A percentile compares a stretch with the other conserved stretches of the same genome.
Evolutionary conservation across 1,140 invertebrate species (phyloP).

Genomic region (Aradophagus sp.): DNA sequence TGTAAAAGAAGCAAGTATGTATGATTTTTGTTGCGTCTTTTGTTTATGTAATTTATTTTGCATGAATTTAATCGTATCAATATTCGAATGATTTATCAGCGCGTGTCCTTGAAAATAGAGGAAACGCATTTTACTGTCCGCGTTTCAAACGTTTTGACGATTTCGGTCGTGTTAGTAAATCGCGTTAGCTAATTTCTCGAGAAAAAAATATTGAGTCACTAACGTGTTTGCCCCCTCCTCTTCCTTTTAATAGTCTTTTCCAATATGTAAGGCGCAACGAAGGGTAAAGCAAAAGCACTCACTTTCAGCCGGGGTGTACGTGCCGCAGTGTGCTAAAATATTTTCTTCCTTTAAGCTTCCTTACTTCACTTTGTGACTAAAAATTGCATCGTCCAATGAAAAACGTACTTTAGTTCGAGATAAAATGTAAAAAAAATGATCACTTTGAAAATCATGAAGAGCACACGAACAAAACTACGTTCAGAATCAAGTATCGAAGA

Average conservation of each 20-base stretch:
- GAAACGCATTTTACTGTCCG: too few relatives aligned
- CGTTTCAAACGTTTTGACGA: too few relatives aligned
- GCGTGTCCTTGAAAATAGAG: too few relatives aligned
- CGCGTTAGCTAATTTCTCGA: constrained; percentile 25
- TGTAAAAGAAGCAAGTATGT: too few relatives aligned
- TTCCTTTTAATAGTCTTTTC: constrained; percentile 27
- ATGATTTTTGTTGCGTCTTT: too few relatives aligned
- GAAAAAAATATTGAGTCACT: background rate
- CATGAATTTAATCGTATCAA: too few relatives aligned
- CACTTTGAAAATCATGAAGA: constrained; percentile 46
- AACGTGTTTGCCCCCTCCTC: too few relatives aligned
- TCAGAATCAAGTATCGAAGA: too few relatives aligned
- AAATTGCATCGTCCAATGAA: constrained; percentile 50
- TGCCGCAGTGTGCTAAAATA: constrained; percentile 26
- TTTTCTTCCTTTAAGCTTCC: constrained; percentile 34
- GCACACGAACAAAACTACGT: too few relatives aligned
- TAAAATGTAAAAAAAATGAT: constrained; percentile 53
- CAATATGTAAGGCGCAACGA: constrained; percentile 25
- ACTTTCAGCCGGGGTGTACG: constrained; percentile 5
- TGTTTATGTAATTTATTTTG: too few relatives aligned
- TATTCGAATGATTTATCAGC: too few relatives aligned
- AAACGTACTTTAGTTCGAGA: constrained; percentile 39
- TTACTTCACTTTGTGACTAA: constrained; percentile 49
- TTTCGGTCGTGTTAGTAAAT: too few relatives aligned
- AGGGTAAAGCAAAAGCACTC: constrained; percentile 35